Base-by-base conservation (phyloP, 2,113 vertebrate species). In the Megaceryle torquata region DNA sequence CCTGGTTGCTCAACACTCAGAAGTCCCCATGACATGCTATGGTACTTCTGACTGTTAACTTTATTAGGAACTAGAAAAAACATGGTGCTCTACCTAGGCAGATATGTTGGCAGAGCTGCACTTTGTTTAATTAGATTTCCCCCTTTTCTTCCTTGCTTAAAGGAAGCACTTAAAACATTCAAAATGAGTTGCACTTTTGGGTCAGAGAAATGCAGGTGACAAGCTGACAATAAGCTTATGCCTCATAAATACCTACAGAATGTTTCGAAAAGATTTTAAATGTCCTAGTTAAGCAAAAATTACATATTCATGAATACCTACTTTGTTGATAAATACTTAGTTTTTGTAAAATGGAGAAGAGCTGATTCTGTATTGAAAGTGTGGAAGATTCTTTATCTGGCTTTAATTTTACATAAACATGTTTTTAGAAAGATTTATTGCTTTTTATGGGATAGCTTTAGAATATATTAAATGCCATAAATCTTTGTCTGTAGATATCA, bases 381-480 rank as follows among this genome's bases (percentile, higher is more conserved):
- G 5, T 72, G 31, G 46, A 20, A 79, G 87, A 82, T 63, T 93
- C 51, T 89, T 75, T 57, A 28, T 77, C 43, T 74, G 53, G 19
- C n/a, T 95, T 96, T 92, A 81, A 76, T 95, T 96, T 95, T 86
- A 93, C 29, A 78, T 89, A 96, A 95, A 91, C 24, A 68, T 57
- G n/a, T 39, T 67, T 91, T 86, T 83, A 72, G 61, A 91, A 95
- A 95, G 93, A 97, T 93, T 25, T 43, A 96, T 97, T 81, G 39
- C 50, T 88, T 91, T 91, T 77, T 82, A 89, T 74, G n/a, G 44
- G 46, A 61, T 80, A 83, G 29, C 29, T 91, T 96, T 81, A 87
- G 95, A 97, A 79, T 92, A 95, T 97, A 97, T 96, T 97, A 92
- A 96, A 96, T 44, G 44, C 21, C 81, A 96, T 97, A 96, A 92